A percentile compares a stretch with the other conserved stretches of the same genome.
phyloP scores from a whole-genome alignment of 2,888 invertebrate genomes.

The Caenorhabditis plicata region DNA sequence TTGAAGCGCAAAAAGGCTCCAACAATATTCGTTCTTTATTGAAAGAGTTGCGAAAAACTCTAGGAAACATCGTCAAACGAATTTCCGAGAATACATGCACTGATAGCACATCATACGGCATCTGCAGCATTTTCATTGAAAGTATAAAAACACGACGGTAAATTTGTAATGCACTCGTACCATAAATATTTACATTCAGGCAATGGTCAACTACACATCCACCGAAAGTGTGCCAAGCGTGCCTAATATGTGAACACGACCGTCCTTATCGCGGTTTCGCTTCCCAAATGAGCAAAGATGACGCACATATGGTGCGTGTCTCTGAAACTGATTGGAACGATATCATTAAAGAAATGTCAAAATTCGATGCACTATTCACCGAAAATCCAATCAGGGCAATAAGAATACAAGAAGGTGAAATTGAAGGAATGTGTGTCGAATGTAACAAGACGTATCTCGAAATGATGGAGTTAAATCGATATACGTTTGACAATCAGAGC shows the following conservation, averaged over 20 bases:
- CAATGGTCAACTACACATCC: conserved; percentile 15
- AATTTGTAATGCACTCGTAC: background rate
- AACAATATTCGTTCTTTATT: conserved; percentile 17
- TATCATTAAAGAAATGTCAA: conserved; percentile 15
- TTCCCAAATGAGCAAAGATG: conserved; percentile 6
- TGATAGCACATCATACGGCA: no score
- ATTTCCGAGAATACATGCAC: no score
- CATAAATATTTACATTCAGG: background rate
- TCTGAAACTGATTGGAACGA: conserved; percentile 35
- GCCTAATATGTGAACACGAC: conserved; percentile 31
- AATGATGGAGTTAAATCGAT: conserved; percentile 17
- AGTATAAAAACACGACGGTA: conserved; percentile 14
- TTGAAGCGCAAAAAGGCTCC: conserved; percentile 14
- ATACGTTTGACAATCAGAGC: conserved; percentile 31
- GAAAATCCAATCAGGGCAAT: conserved; percentile 4
- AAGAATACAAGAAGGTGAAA: conserved; percentile 8
- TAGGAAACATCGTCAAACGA: no score
- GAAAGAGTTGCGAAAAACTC: conserved; percentile 26
- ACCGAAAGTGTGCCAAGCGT: conserved; percentile 34
- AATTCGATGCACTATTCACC: conserved; percentile 13
- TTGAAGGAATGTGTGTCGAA: conserved; percentile 27
- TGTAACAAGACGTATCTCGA: conserved; percentile 30
- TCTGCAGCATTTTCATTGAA: conserved; percentile 34
- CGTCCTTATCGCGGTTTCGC: conserved; percentile 19
- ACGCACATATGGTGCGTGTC: conserved; percentile 27